Evolutionary conservation across 2,888 invertebrate species (phyloP), one percentile per base, ranked within the genome.

Genomic region (Noctua janthe): DNA sequence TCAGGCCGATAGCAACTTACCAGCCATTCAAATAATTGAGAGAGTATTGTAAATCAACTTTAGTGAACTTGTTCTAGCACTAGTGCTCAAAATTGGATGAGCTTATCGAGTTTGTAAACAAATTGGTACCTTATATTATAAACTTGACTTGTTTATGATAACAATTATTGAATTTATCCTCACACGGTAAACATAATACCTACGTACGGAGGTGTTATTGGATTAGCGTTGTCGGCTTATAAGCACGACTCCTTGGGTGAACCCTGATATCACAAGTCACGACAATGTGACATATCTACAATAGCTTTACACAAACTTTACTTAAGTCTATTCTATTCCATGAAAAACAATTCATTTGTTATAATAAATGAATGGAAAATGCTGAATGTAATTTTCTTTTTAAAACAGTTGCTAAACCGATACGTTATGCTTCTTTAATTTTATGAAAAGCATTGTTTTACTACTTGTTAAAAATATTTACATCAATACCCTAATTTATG

Each of bases 101-200:
- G 66, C 70, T 78, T 72, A 84, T 74, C 64, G 49, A 77, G 72
- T 84, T 84, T 64, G 54, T 70, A 81, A 84, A 84, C 76, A 83
- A 76, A 83, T 76, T 84, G 74, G 47, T 73, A 47, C 64, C 72
- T 72, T 80, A 69, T 83, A 83, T 83, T 75, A 75, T 43, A 59
- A 56, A 76, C 80, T 72, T 80, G 83, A 75, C 83, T 83, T 83
- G 66, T 83, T 81, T 74, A 81, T 76, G 76, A 67, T 74, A 76
- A 76, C 62, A 84, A 73, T 78, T 74, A 82, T 62, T 66, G 62
- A 83, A 80, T 83, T 81, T 76, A 83, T 76, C 81, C 39, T 84
- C 59, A 54, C 62, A 74, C 62, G 74, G 35, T 66, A 66, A 67
- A 83, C 39, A 64, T 80, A 66, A 75, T 80, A 66, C 54, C 74